Base-by-base conservation (phyloP, 2,113 vertebrate genomes). In the Puffinus mauretanicus region DNA sequence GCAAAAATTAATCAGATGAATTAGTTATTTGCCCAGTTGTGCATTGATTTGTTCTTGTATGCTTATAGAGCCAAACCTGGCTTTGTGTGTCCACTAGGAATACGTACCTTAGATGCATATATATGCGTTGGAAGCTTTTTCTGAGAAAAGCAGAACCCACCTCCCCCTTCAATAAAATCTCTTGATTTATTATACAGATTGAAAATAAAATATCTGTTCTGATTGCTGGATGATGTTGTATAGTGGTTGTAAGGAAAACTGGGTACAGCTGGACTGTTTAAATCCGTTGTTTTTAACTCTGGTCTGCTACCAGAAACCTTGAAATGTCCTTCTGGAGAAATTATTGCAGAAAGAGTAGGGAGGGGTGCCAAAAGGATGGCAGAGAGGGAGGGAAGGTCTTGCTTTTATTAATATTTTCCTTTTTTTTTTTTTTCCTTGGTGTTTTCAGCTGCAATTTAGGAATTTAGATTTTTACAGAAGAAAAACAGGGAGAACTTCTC, bases 1-100 rank as follows among this genome's bases (percentile, higher is more conserved):
- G 93, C 91, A 87, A 27, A 92, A 92, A 95, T 93, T 82, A 73
- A 85, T 90, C 79, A 80, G 93, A 49, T 93, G 55, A 82, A 86
- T 62, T 51, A 65, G 62, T 93, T 81, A 38, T 87, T 96, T 92
- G 81, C 77, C 82, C 66, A 57, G 42, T 55, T 91, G 88, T 55
- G 57, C 38, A 90, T 88, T 42, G 83, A 86, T 92, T 87, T 84
- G 47, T 80, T 92, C 86, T 83, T 52, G 81, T 29, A 2, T 80
- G 82, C 51, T 65, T 47, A 44, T 30, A 57, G 57, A 94, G 57
- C 77, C 88, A 91, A 54, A 61, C 67, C 82, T 92, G 94, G 29
- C 80, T 95, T 62, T 89, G 78, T 69, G 64, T 89, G 49, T 44
- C 87, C 81, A 27, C 54, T 13, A 90, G 94, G 90, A 90, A 57